A percentile compares a stretch with the other conserved stretches of the same genome.
These are phyloP conservation scores for Myodes glareolus DNA, from an alignment of 2,113 vertebrate species.

Conservation along the genomic window DNA sequence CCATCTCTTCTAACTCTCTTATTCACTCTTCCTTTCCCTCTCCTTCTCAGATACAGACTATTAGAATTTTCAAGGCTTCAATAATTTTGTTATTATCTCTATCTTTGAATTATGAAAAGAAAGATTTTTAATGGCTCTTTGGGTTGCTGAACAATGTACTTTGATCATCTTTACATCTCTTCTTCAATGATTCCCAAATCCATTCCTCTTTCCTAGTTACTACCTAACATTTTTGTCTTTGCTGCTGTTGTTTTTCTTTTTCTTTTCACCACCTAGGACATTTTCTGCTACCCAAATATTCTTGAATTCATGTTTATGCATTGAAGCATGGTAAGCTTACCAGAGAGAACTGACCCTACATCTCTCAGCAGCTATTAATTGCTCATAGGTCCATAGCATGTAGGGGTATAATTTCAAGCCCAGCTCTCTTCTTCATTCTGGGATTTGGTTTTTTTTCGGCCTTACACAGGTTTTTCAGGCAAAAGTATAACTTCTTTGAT, in stretches of 20 bases:
- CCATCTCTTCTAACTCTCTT: too few species aligned
- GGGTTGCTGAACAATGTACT: background rate
- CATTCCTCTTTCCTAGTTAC: background rate
- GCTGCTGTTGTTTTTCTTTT: background rate
- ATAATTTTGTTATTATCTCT: slow-evolving; percentile 36
- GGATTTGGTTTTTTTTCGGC: background rate
- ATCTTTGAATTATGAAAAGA: slow-evolving; percentile 2
- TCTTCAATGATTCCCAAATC: background rate
- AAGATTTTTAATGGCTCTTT: background rate
- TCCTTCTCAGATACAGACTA: background rate
- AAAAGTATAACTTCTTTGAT: background rate
- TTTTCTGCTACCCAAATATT: background rate
- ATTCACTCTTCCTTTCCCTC: background rate
- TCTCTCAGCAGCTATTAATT: background rate
- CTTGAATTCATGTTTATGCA: background rate
- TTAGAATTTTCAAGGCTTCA: background rate
- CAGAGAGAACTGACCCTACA: background rate
- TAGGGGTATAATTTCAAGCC: background rate
- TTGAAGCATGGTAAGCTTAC: background rate
- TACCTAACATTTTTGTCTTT: background rate
- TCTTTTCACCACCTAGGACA: background rate
- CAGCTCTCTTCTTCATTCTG: background rate
- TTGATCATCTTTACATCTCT: background rate
- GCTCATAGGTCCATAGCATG: background rate
- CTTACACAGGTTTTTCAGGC: background rate